phyloP scores from a whole-genome alignment of 2,113 vertebrate genomes.

The Ceuthmochares aereus region DNA sequence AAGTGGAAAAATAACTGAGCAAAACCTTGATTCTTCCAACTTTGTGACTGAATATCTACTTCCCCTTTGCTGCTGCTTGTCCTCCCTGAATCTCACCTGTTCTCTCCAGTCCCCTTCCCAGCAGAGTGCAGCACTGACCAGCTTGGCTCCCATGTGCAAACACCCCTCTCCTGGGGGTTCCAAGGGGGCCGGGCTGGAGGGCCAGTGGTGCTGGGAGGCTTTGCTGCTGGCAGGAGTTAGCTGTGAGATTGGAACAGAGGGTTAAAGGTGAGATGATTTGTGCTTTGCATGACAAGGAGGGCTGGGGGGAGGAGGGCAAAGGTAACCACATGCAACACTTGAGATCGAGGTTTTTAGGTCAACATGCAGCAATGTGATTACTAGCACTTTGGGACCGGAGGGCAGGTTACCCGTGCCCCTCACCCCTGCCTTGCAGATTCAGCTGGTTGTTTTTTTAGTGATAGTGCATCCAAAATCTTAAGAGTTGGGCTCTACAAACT shows the following conservation, averaged over 20 bases:
- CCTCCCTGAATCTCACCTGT: background rate
- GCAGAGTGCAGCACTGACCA: background rate
- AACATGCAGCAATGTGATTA: accelerated
- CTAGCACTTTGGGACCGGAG: background rate
- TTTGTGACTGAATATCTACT: background rate
- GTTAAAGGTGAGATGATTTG: background rate
- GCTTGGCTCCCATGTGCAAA: background rate
- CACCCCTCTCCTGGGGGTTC: accelerated
- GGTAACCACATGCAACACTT: background rate
- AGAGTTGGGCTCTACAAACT: background rate
- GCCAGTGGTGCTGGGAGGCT: background rate
- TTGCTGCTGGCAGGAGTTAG: background rate
- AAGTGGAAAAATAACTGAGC: background rate
- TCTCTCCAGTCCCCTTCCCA: background rate
- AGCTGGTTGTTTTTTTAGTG: background rate
- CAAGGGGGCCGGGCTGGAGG: background rate
- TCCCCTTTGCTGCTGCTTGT: background rate
- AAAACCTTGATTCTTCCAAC: background rate
- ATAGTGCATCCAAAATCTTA: background rate
- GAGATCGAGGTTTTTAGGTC: background rate
- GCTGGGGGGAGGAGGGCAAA: background rate
- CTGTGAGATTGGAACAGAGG: background rate
- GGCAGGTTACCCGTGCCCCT: background rate
- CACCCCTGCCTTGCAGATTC: background rate
- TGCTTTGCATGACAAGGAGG: background rate